phyloP scores from a whole-genome alignment of 2,888 invertebrate genomes.

The Dryococelus australis region DNA sequence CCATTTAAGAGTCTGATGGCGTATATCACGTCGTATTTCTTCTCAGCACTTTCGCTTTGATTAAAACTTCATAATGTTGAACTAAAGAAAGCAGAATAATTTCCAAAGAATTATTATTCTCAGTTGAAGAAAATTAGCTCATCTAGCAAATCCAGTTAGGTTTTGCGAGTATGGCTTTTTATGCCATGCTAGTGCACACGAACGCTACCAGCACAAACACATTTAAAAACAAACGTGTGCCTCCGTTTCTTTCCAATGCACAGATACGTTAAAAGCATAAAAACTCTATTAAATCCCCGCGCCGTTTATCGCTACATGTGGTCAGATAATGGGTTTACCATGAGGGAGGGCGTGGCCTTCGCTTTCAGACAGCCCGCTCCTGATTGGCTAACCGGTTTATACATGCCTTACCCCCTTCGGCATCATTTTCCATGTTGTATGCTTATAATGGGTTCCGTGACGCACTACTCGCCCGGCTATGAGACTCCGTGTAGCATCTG shows the following conservation, averaged over 20 bases:
- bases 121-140: too few species aligned
- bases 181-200: neutral
- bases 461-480: conserved; percentile 17
- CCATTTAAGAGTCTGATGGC: too few species aligned
- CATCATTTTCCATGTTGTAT: conserved; percentile 32
- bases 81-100: too few species aligned
- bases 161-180: neutral
- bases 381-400: conserved; percentile 40
- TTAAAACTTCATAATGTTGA: too few species aligned
- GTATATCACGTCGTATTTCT: too few species aligned
- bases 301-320: conserved; percentile 40
- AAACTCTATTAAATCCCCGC: conserved; percentile 23
- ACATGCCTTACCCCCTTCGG: conserved; percentile 29
- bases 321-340: conserved; percentile 40
- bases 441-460: conserved; percentile 28
- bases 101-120: too few species aligned
- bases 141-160: too few species aligned
- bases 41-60: too few species aligned
- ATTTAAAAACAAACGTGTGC: neutral
- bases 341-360: conserved; percentile 37
- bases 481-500: conserved; percentile 16
- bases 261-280: neutral
- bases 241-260: neutral
- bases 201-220: neutral
- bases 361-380: conserved; percentile 40